Evolutionary conservation across 2,113 vertebrate species (phyloP).

Genomic region (Pseudopipra pipra): DNA sequence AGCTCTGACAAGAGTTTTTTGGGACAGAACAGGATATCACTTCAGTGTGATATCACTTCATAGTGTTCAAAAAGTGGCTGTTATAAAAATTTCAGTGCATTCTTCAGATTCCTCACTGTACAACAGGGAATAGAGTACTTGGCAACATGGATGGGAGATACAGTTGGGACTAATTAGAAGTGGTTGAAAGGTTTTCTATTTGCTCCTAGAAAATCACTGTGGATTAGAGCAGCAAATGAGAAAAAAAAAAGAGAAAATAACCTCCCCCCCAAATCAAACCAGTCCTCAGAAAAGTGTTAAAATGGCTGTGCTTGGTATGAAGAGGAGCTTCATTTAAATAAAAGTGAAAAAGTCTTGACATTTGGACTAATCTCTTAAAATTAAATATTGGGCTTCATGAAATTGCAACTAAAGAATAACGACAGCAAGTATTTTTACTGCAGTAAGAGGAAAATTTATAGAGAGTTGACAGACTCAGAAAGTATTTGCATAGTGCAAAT

Average conservation of each 20-base stretch:
- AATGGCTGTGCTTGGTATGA: neutral
- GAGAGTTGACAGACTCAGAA: neutral
- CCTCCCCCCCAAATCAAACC: neutral
- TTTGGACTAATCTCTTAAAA: neutral
- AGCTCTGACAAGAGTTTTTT: neutral
- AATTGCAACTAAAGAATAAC: neutral
- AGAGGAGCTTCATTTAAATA: neutral
- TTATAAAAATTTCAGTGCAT: neutral
- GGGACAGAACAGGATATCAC: neutral
- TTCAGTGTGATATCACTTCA: neutral
- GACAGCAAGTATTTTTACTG: neutral
- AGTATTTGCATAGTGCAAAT: neutral
- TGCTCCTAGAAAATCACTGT: conserved; percentile 4
- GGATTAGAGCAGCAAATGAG: neutral
- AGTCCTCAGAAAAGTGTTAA: neutral
- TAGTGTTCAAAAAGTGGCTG: neutral
- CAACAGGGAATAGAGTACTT: neutral
- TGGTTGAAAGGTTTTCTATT: conserved; percentile 17
- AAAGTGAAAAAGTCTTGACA: neutral
- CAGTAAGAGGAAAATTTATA: neutral
- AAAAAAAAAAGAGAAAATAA: neutral
- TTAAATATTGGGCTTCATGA: neutral
- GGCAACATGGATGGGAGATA: neutral
- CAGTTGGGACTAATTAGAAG: conserved; percentile 12
- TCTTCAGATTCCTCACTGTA: neutral